Evolutionary conservation across 2,888 invertebrate genomes (phyloP), one percentile per base, ranked within the genome.

Genomic region (Ephialtes manifestator): DNA sequence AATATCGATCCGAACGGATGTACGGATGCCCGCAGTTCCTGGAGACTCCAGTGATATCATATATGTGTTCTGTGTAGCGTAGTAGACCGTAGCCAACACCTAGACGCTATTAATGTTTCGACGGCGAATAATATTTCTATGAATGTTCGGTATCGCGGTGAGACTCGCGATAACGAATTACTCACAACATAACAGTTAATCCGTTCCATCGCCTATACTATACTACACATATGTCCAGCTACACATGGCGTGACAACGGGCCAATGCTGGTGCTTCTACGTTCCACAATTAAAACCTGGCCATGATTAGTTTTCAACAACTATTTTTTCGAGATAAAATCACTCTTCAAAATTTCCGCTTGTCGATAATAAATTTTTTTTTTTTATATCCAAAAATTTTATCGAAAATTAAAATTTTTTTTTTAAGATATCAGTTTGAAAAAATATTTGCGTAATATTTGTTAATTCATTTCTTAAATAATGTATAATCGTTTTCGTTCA

Each of bases 1-100:
- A 77, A 65, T 82, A 82, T 82, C 77, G 82, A 82, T 77, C 65
- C 35, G 43, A 13, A 15, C 39, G 53, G 18, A 58, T 48, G 68
- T 48, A 51, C 31, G 75, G 28, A 71, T 81, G 60, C 55, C 53
- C 71, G 77, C 71, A 72, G 77, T 82, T 81, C 63, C 53, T 63
- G 70, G 35, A 53, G 35, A 11, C 70, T 53, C 24, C 7, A 24
- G 10, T 4, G 67, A 39, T 46, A 1, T 15, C 46, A 46, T 46
- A 46, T 39, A 15, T 46, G 8, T 15, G 13, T 43, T 7, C 7
- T 46, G 46, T 46, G 18, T 20, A 20, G 13, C 31, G 18, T 31
- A 31, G 31, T 15, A 15, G 35, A 4, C 65, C 18, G 39, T 20
- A 10, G 65, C 43, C 24, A 20, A 68, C 48, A 46, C 48, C 68